These are phyloP conservation scores for Copsychus sechellarum DNA, from an alignment of 2,113 vertebrate genomes.

Conservation along the genomic window DNA sequence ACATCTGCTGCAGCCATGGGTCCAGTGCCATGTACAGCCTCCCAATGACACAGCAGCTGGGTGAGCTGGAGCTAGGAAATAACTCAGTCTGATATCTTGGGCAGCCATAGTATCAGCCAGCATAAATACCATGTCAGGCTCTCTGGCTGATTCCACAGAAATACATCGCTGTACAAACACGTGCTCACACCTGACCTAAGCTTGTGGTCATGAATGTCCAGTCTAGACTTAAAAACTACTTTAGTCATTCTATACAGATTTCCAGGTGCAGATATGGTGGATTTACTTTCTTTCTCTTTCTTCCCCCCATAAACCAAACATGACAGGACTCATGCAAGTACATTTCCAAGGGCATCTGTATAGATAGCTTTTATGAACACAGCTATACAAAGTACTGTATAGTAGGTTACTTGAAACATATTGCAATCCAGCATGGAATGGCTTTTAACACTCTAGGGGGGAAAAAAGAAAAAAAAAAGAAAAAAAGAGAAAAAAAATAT, in stretches of 20 bases:
- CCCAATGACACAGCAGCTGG: accelerated
- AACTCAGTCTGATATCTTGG: accelerated
- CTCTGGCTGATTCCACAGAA: not conserved
- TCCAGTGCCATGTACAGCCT: accelerated
- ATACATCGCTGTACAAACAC: not conserved
- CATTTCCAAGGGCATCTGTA: not conserved
- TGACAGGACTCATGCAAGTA: not conserved
- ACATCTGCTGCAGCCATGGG: not conserved
- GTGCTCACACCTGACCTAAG: not conserved
- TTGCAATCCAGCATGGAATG: not conserved
- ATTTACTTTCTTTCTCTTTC: not conserved
- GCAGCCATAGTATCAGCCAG: not conserved
- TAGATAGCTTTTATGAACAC: not conserved
- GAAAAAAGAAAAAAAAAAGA: not conserved
- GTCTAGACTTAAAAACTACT: not conserved
- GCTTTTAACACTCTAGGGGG: not conserved
- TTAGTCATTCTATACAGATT: not conserved
- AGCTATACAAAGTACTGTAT: not conserved
- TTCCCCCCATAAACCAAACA: not conserved
- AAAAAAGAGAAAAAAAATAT: not conserved
- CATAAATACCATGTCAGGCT: not conserved
- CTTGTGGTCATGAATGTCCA: not conserved
- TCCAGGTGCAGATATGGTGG: not conserved
- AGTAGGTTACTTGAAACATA: not conserved
- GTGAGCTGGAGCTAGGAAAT: not conserved